These are phyloP conservation scores for Sesamia inferens DNA, from an alignment of 2,888 invertebrate genomes.

Conservation along the genomic window DNA sequence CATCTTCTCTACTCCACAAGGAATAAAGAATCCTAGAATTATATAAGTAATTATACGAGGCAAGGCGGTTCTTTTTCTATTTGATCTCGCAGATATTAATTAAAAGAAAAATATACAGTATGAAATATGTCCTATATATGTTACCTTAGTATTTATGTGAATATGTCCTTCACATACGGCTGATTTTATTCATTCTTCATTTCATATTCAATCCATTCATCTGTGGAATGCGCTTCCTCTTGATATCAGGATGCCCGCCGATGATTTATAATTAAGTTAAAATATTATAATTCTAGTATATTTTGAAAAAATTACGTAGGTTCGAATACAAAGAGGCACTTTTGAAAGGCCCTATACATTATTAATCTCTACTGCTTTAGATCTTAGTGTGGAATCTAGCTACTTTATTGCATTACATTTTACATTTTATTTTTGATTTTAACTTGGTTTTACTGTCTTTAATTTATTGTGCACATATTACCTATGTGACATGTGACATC, in stretches of 20 bases:
- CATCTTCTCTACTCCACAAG: constrained; percentile 8
- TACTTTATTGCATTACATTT: too few species aligned
- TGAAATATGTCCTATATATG: neutral
- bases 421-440: too few species aligned
- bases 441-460: too few species aligned
- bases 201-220: too few species aligned
- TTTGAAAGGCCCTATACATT: neutral
- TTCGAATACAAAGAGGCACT: neutral
- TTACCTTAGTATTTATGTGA: neutral
- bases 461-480: too few species aligned
- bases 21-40: constrained; percentile 33
- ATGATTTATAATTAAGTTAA: neutral
- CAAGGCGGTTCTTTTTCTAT: constrained; percentile 16
- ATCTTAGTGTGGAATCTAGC: neutral
- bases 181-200: too few species aligned
- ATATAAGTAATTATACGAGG: constrained; percentile 45
- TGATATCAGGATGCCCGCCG: too few species aligned
- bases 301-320: neutral
- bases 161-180: too few species aligned
- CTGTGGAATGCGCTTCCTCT: too few species aligned
- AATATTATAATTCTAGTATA: neutral
- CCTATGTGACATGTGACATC: too few species aligned
- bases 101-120: constrained; percentile 3
- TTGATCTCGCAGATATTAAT: constrained; percentile 19
- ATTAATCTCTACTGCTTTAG: neutral